Evolutionary conservation across 1,140 invertebrate genomes (phyloP), one percentile per base, ranked within the genome.

Genomic region (Caenorhabditis inopinata): DNA sequence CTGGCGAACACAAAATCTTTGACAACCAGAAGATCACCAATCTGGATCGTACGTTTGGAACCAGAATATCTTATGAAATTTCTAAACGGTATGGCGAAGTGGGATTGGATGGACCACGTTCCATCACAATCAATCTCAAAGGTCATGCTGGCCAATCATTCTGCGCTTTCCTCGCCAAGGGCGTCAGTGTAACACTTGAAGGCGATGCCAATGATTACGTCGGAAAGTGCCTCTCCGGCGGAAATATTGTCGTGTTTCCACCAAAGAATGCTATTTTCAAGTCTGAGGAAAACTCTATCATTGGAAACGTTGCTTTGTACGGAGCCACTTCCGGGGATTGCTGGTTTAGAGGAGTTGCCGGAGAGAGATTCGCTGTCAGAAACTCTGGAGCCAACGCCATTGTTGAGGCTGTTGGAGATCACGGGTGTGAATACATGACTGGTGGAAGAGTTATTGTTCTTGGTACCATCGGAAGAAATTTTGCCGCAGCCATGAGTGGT

Each of bases 341-440:
- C 16, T 81, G 74, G 89, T 96, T 99, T 91, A 91, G 96, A 51
- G 97, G 97, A 75, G 95, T 97, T 84, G 96, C 95, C 14, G 96
- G 96, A 6, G 97, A 99, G 90, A 92, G 97, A 62, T 99, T 99
- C 90, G 96, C 94, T 89, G 97, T 99, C 16, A 91, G 97, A 81
- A 99, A 99, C 90, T 97, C 95, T 21, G 97, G 97, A 25, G 96
- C 93, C 35, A 92, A 92, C 45, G 95, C 96, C 1, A 95, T 98
- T 21, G 91, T 93, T 80, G 93, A 94, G 90, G 96, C 95, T 77
- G 95, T 96, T 75, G 97, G 97, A 62, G 97, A 99, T 91, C 96
- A 99, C 90, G 96, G 96, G 32, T 99, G 97, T 91, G 97, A 99
- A 90, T 99, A 99, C 89, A 99, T 99, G 97, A 99, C 97, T 47